Conservation (phyloP, 2,113 vertebrate species). For the Poicephalus gulielmi region DNA sequence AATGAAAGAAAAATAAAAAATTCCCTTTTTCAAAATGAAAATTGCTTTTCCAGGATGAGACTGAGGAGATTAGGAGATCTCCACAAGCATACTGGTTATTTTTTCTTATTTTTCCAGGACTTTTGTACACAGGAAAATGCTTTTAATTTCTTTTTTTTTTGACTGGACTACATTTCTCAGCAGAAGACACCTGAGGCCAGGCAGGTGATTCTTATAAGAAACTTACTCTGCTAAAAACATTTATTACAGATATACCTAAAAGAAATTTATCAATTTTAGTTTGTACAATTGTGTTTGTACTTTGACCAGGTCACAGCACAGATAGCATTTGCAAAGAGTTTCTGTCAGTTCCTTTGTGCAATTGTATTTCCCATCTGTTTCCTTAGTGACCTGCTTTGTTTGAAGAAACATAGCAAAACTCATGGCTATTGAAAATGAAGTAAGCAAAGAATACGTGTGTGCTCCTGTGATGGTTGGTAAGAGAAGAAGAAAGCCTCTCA, state of each 20-base stretch:
- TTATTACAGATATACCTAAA: not conserved
- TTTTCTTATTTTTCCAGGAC: not conserved
- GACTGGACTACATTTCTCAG: not conserved
- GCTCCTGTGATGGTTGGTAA: not conserved
- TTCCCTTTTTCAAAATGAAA: not conserved
- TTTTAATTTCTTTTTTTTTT: not conserved
- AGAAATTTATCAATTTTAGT: not conserved
- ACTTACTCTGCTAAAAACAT: not conserved
- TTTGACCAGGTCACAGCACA: not conserved
- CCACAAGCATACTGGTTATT: not conserved
- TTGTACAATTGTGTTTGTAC: not conserved
- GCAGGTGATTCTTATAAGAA: not conserved
- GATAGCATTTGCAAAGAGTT: not conserved
- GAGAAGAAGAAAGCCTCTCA: not conserved
- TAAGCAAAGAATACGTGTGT: not conserved
- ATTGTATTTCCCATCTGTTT: not conserved
- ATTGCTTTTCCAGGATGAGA: not conserved
- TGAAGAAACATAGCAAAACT: not conserved
- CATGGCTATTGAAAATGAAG: not conserved
- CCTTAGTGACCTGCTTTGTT: not conserved
- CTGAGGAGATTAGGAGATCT: not conserved
- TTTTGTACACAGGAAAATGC: fast-evolving
- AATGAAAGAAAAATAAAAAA: not conserved
- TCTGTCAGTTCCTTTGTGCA: not conserved
- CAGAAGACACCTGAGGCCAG: not conserved